phyloP scores from a whole-genome alignment of 2,888 invertebrate genomes.

The Tipula helvola region DNA sequence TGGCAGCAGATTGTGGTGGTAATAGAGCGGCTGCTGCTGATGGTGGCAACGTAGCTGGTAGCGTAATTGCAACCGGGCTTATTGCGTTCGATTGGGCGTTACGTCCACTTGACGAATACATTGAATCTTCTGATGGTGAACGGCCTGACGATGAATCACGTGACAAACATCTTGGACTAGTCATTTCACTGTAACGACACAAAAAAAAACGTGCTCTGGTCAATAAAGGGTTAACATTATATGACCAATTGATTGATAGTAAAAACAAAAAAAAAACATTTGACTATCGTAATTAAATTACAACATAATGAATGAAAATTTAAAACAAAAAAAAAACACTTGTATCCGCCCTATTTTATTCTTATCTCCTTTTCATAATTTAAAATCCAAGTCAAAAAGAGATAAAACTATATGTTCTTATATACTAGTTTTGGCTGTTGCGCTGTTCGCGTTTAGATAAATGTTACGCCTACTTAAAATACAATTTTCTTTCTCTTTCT shows the following conservation, averaged over 20 bases:
- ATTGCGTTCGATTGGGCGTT: constrained; percentile 30
- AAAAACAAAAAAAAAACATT: background rate
- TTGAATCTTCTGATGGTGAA: constrained; percentile 67
- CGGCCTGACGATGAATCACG: constrained; percentile 64
- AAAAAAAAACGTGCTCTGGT: constrained; percentile 16
- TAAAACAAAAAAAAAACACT: background rate
- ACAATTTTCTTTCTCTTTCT: background rate
- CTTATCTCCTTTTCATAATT: background rate
- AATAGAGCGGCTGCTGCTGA: constrained; percentile 50
- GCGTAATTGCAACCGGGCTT: constrained; percentile 54
- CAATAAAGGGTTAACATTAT: background rate
- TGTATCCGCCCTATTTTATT: background rate
- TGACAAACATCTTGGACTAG: constrained; percentile 68
- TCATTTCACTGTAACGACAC: constrained; percentile 56
- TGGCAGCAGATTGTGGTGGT: constrained; percentile 69
- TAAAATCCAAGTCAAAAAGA: background rate
- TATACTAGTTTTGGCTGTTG: background rate
- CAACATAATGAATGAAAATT: background rate
- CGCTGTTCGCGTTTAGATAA: background rate
- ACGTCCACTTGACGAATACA: constrained; percentile 50
- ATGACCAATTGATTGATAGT: constrained; percentile 5
- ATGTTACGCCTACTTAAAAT: background rate
- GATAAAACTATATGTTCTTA: background rate
- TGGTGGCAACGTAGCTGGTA: constrained; percentile 54
- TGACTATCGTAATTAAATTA: background rate